phyloP scores from a whole-genome alignment of 2,888 invertebrate genomes.

The Dorcus parallelipipedus region DNA sequence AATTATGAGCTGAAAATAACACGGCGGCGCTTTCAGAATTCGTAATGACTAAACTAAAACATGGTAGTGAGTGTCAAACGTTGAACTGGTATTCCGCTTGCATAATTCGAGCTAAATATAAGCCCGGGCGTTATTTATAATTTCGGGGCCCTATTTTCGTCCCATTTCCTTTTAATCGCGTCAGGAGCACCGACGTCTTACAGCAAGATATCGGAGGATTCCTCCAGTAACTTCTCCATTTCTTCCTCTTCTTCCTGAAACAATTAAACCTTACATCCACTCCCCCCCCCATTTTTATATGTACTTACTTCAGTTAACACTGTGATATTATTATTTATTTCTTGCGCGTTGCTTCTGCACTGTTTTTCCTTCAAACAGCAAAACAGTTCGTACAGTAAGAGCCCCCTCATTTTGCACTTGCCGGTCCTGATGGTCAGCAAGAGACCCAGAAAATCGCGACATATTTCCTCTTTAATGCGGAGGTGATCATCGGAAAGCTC shows the following conservation, averaged over 20 bases:
- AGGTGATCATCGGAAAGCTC: conserved; percentile 59
- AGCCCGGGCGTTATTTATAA: too few species aligned
- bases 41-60: too few species aligned
- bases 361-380: conserved; percentile 25
- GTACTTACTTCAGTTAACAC: conserved; percentile 3
- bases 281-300: not conserved
- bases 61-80: too few species aligned
- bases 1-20: too few species aligned
- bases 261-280: not conserved
- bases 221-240: conserved; percentile 27
- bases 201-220: conserved; percentile 38
- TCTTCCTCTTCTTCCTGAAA: conserved; percentile 14
- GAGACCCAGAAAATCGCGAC: conserved; percentile 58
- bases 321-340: conserved; percentile 10
- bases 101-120: too few species aligned
- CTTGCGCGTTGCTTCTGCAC: conserved; percentile 5
- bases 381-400: conserved; percentile 42
- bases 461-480: conserved; percentile 58
- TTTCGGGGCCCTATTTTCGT: not conserved
- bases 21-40: too few species aligned
- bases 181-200: conserved; percentile 38
- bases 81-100: too few species aligned
- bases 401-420: conserved; percentile 41
- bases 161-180: conserved; percentile 29
- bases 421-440: conserved; percentile 59